Conservation (phyloP, 1,140 invertebrate genomes). For the Drosophila nebulosa region DNA sequence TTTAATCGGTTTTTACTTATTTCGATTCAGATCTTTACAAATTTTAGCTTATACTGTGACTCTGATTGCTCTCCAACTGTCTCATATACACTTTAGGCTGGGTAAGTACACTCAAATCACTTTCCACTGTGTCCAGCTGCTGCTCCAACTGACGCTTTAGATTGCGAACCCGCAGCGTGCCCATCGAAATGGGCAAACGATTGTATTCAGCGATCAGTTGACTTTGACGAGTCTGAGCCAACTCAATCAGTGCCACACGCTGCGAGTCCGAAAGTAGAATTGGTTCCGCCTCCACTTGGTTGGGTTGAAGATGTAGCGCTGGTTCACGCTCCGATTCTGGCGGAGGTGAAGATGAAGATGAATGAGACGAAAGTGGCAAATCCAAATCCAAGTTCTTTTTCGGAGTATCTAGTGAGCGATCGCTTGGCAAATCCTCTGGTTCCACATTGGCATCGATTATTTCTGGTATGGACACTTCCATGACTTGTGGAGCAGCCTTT, state of each 20-base stretch:
- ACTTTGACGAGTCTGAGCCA: slow-evolving; percentile 19
- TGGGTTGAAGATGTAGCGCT: neutral
- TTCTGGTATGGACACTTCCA: slow-evolving; percentile 53
- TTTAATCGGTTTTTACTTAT: neutral
- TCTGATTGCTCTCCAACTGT: neutral
- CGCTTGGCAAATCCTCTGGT: slow-evolving; percentile 17
- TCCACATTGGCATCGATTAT: slow-evolving; percentile 53
- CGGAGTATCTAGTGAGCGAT: slow-evolving; percentile 3
- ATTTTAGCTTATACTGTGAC: neutral
- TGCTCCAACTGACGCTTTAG: slow-evolving; percentile 45
- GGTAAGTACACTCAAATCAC: slow-evolving; percentile 33
- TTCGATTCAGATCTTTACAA: neutral
- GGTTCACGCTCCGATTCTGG: neutral
- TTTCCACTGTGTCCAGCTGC: slow-evolving; percentile 48
- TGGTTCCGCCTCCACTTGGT: neutral
- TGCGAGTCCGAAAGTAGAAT: slow-evolving; percentile 29
- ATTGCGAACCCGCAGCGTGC: slow-evolving; percentile 57
- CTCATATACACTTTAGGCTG: slow-evolving; percentile 23
- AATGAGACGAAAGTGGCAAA: neutral
- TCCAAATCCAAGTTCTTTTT: neutral
- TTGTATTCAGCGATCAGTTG: slow-evolving; percentile 55
- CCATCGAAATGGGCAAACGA: slow-evolving; percentile 49
- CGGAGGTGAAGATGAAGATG: neutral
- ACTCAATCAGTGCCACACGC: slow-evolving; percentile 17
- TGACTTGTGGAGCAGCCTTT: neutral